Conservation (phyloP, 2,113 vertebrate species). For the Hippotragus niger region DNA sequence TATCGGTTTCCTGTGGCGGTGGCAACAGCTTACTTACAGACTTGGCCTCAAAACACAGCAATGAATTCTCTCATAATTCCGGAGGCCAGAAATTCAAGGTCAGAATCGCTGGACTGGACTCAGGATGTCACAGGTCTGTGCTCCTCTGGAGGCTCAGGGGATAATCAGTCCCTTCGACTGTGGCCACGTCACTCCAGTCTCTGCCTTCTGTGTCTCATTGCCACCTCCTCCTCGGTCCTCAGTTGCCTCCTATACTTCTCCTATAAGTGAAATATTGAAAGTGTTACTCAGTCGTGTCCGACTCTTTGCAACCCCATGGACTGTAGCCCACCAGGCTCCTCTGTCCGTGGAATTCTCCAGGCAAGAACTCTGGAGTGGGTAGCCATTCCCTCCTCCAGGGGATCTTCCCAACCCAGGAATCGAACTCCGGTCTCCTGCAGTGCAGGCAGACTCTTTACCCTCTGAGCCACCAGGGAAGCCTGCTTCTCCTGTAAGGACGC, state of each 20-base stretch:
- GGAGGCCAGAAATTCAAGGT: neutral
- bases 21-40: neutral
- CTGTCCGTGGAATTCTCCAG: neutral
- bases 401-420: neutral
- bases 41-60: neutral
- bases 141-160: neutral
- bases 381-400: neutral
- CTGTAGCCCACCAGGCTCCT: neutral
- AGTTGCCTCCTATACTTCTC: neutral
- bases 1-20: neutral
- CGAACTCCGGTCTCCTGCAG: neutral
- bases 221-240: neutral
- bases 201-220: neutral
- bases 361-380: neutral
- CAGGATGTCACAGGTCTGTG: too few relatives aligned
- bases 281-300: neutral
- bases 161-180: accelerated
- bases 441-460: neutral
- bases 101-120: neutral
- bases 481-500: neutral
- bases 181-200: neutral
- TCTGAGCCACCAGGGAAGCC: neutral
- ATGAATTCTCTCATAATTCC: neutral
- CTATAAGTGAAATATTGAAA: neutral
- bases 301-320: neutral